phyloP scores from a whole-genome alignment of 2,113 vertebrate genomes.

The Hemibates koningsi region DNA sequence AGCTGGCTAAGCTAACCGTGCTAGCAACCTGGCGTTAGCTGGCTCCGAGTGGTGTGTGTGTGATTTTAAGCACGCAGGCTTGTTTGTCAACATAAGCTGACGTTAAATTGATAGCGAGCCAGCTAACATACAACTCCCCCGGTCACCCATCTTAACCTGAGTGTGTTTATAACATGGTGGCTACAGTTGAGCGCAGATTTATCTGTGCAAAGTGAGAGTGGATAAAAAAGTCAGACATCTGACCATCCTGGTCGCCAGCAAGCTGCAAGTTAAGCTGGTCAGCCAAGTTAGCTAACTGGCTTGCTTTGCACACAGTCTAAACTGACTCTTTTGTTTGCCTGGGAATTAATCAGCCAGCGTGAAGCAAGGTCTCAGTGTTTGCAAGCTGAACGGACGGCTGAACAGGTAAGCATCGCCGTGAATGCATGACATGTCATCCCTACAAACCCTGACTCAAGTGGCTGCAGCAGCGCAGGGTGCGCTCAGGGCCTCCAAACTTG shows the following conservation, averaged over 20 bases:
- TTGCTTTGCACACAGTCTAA: not conserved
- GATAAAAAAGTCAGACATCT: slow-evolving; percentile 39
- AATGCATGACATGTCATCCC: slow-evolving; percentile 20
- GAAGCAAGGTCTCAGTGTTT: not conserved
- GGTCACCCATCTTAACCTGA: not conserved
- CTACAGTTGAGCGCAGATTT: not conserved
- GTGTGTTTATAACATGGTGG: not conserved
- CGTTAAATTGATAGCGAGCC: slow-evolving; percentile 6
- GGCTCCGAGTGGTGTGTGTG: slow-evolving; percentile 40
- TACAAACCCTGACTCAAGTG: not conserved
- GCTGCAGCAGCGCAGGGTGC: slow-evolving; percentile 8
- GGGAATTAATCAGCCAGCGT: slow-evolving; percentile 11
- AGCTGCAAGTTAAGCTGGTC: slow-evolving; percentile 32
- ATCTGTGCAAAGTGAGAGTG: slow-evolving; percentile 3
- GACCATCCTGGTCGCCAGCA: not conserved
- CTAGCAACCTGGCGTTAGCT: slow-evolving; percentile 55
- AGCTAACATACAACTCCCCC: not conserved
- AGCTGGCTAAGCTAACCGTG: slow-evolving; percentile 55
- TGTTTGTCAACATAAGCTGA: slow-evolving; percentile 67
- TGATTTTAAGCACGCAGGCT: slow-evolving; percentile 55
- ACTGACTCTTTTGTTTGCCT: slow-evolving; percentile 2
- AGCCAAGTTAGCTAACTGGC: slow-evolving; percentile 8
- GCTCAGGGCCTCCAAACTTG: slow-evolving; percentile 12
- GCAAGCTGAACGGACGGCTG: not conserved
- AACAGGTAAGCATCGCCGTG: slow-evolving; percentile 8